Evolutionary conservation across 2,888 invertebrate genomes (phyloP).

Genomic region (Actias luna): DNA sequence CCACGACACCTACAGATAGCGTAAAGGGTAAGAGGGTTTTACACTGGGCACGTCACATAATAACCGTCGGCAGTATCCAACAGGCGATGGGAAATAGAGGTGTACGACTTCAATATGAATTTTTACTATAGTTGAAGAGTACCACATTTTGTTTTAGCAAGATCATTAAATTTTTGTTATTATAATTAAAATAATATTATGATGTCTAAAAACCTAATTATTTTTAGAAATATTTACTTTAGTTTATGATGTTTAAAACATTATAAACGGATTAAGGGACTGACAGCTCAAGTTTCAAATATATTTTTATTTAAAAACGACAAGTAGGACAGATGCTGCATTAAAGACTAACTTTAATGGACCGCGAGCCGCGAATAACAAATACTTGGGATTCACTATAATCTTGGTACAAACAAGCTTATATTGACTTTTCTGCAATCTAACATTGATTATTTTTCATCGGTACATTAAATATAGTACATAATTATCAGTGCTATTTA

Average conservation of each 20-base stretch:
- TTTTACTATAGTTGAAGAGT: background rate
- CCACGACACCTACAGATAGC: background rate
- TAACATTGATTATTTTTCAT: too few relatives aligned
- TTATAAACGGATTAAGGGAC: background rate
- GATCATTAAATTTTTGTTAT: background rate
- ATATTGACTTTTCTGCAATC: too few relatives aligned
- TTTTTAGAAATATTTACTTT: background rate
- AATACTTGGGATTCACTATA: background rate
- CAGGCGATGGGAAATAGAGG: slow-evolving; percentile 36
- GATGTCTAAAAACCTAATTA: background rate
- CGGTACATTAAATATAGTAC: too few relatives aligned
- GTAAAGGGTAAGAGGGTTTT: slow-evolving; percentile 20
- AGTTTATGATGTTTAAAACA: background rate
- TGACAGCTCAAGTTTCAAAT: background rate
- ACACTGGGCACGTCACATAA: slow-evolving; percentile 53
- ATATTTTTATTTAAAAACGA: background rate
- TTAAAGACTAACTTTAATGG: too few relatives aligned
- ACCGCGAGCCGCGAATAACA: too few relatives aligned
- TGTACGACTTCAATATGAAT: background rate
- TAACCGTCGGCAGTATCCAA: slow-evolving; percentile 48
- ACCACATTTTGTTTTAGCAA: background rate
- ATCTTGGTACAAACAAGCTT: too few relatives aligned
- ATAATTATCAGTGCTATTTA: too few relatives aligned
- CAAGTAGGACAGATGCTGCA: too few relatives aligned
- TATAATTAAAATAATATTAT: background rate